Conservation (phyloP, 2,113 vertebrate genomes). For the Scytalopus superciliaris region DNA sequence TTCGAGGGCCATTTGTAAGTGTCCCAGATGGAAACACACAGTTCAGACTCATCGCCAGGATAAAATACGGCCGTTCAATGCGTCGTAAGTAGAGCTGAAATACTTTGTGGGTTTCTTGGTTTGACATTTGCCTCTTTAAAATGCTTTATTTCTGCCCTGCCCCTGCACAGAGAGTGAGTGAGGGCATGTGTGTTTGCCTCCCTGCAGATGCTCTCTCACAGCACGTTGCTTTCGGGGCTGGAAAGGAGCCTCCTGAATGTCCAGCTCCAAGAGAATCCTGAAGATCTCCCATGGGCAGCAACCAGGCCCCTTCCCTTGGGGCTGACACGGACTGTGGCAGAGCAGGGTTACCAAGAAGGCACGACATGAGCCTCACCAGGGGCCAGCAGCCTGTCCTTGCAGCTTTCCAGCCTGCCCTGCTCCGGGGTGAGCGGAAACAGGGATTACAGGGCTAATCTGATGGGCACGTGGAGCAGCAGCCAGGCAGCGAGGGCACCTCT, state of each 20-base stretch:
- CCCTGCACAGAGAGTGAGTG: background rate
- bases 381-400: background rate
- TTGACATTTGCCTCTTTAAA: background rate
- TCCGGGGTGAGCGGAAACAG: rapidly evolving
- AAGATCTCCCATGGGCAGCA: background rate
- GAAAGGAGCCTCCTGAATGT: background rate
- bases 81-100: rapidly evolving
- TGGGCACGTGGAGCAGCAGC: background rate
- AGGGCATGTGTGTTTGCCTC: background rate
- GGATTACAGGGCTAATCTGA: slow-evolving; percentile 23
- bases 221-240: background rate
- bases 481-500: background rate
- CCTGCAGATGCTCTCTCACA: background rate
- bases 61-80: background rate
- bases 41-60: background rate
- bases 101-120: background rate
- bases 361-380: rapidly evolving
- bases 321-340: background rate
- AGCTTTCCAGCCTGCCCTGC: background rate
- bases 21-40: background rate
- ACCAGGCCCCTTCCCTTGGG: background rate
- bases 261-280: rapidly evolving
- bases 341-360: background rate
- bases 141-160: background rate
- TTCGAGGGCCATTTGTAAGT: background rate